These are phyloP conservation scores for Microcebus murinus DNA, from an alignment of 2,113 vertebrate genomes.

Conservation along the genomic window DNA sequence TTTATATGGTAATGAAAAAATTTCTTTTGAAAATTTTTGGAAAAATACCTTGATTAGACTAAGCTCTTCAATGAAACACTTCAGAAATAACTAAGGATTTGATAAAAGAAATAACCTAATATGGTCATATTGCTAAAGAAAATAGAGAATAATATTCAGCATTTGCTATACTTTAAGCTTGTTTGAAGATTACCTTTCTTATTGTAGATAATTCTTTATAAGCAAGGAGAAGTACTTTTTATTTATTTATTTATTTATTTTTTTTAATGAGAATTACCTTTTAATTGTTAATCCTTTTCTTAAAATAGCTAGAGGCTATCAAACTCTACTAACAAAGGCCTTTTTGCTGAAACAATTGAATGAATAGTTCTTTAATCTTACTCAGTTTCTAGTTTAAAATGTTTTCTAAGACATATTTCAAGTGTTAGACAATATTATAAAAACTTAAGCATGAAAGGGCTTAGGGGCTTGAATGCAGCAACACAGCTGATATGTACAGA, in stretches of 20 bases:
- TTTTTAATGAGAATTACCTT: background rate
- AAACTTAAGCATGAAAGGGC: background rate
- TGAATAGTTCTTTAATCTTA: background rate
- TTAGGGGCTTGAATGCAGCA: background rate
- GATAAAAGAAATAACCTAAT: background rate
- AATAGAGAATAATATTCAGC: background rate
- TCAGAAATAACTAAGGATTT: background rate
- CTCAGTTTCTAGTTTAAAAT: background rate
- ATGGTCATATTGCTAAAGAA: constrained; percentile 1
- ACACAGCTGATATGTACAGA: background rate
- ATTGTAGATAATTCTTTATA: background rate
- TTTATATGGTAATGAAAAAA: background rate
- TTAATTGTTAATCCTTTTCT: background rate
- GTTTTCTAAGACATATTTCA: background rate
- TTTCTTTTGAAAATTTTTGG: background rate
- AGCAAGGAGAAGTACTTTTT: background rate
- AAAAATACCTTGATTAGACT: constrained; percentile 15
- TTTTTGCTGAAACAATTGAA: constrained; percentile 21
- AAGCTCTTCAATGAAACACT: constrained; percentile 23
- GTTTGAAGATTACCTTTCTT: constrained; percentile 12
- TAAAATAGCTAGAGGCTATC: background rate
- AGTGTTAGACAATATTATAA: background rate
- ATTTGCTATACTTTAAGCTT: constrained; percentile 1
- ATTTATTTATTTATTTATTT: too few species aligned
- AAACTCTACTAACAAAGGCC: background rate